Base-by-base conservation (phyloP, 2,888 invertebrate species). In the Acronicta aceris region DNA sequence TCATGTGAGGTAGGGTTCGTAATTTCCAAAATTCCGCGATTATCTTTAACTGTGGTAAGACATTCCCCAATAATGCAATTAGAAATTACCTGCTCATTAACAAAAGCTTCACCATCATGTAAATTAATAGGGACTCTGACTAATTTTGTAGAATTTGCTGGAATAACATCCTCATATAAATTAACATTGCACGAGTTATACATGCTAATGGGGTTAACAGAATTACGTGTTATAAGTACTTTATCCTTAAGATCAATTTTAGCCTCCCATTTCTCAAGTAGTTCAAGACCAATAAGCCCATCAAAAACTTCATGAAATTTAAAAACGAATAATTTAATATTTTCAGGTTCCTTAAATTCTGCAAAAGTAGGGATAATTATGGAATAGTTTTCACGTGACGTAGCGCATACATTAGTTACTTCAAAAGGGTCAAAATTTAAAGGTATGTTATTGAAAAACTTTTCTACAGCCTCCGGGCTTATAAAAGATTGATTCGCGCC, bases 401-500 rank as follows among this genome's bases (percentile, higher is more conserved):
- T 68, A 0, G 69, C 76, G 21, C 80, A 79, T 2, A 80, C 50
- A 47, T 78, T 79, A 0, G 66, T 71, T 1, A 80, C 73, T 59
- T 79, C 73, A 33, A 79, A 79, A 0, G 74, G 77, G 7, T 78
- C 76, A 36, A 62, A 75, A 15, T 75, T 63, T 0, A 53, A 51
- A 0, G 64, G 56, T 30, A 56, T 9, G 12, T 74, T 0, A 0
- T 12, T 15, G 47, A 49, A 76, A 62, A 36, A 75, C 12, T 16
- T 58, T 8, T 69, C 33, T 4, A 75, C 70, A 0, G 67, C 62
- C n/a, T 71, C 70, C 0, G 79, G 78, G 27, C 74, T 76, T 2
- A 76, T 66, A 50, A 81, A 78, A 0, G 74, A 77, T 47, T 70
- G 70, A 17, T 75, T 77, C 1, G 76, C 72, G 0, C 73, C 76